phyloP scores from a whole-genome alignment of 2,113 vertebrate species.

The Ranitomeya imitator region DNA sequence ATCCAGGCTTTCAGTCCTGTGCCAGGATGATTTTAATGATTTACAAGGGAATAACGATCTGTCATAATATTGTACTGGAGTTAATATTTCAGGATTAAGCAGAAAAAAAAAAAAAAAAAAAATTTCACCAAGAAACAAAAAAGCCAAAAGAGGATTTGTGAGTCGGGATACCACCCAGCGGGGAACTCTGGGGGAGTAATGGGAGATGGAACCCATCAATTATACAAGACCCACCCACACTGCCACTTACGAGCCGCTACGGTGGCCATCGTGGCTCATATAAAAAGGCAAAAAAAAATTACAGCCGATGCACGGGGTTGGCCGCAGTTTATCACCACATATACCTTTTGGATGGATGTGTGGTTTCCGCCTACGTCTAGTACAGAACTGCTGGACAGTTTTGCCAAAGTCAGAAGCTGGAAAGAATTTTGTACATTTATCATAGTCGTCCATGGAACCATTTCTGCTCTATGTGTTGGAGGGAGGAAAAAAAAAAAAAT shows the following conservation, averaged over 20 bases:
- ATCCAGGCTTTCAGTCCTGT: not conserved
- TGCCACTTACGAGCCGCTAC: slow-evolving; percentile 13
- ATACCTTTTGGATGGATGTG: not conserved
- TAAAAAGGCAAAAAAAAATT: slow-evolving; percentile 11
- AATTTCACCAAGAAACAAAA: slow-evolving; percentile 64
- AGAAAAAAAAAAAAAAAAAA: slow-evolving; percentile 61
- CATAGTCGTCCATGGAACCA: no score
- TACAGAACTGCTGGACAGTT: not conserved
- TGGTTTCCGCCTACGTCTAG: slow-evolving; percentile 21
- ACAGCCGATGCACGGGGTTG: not conserved
- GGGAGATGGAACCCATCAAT: slow-evolving; percentile 51
- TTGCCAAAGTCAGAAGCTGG: not conserved
- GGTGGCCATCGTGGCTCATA: slow-evolving; percentile 33
- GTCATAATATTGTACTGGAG: slow-evolving; percentile 43
- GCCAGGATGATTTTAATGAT: not conserved
- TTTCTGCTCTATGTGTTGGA: no score
- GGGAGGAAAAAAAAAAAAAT: no score
- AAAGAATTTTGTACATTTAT: not conserved
- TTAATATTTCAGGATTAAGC: slow-evolving; percentile 58
- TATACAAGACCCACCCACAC: slow-evolving; percentile 27
- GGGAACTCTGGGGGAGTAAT: slow-evolving; percentile 49
- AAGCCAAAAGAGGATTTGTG: slow-evolving; percentile 58
- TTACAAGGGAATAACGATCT: not conserved
- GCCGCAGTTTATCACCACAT: slow-evolving; percentile 14
- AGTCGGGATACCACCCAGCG: slow-evolving; percentile 64